These are phyloP conservation scores for Rhysida immarginata DNA, from an alignment of 1,140 invertebrate genomes.

Conservation along the genomic window DNA sequence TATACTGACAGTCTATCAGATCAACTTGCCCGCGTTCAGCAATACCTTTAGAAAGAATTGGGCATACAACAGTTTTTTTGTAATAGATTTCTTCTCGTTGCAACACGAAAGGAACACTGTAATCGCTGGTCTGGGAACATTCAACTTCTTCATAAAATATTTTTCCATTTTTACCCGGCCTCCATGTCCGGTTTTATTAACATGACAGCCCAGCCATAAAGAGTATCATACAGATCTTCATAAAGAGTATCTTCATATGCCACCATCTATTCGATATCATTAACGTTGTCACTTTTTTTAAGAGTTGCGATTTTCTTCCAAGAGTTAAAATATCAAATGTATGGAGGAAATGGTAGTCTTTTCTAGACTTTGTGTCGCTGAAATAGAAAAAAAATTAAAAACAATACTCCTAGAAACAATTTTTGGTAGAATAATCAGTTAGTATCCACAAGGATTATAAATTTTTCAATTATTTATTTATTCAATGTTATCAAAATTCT, in stretches of 20 bases:
- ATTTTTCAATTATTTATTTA: too few species aligned
- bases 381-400: too few species aligned
- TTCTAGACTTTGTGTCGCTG: too few species aligned
- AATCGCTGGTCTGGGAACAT: background rate
- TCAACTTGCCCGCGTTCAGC: background rate
- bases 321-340: too few species aligned
- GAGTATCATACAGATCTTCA: background rate
- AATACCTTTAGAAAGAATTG: background rate
- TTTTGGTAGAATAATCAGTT: too few species aligned
- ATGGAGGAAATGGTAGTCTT: too few species aligned
- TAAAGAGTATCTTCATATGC: background rate
- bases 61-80: background rate
- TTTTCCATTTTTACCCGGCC: background rate
- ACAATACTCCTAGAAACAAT: too few species aligned
- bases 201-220: too few species aligned
- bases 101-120: background rate
- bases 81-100: background rate
- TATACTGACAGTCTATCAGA: background rate
- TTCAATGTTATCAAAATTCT: too few species aligned
- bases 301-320: too few species aligned
- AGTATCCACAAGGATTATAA: too few species aligned
- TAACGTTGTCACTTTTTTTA: background rate
- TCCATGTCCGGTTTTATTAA: background rate
- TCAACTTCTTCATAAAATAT: background rate
- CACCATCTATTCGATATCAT: background rate